Conservation (phyloP, 1,140 invertebrate species). For the Cardiocondyla obscurior region DNA sequence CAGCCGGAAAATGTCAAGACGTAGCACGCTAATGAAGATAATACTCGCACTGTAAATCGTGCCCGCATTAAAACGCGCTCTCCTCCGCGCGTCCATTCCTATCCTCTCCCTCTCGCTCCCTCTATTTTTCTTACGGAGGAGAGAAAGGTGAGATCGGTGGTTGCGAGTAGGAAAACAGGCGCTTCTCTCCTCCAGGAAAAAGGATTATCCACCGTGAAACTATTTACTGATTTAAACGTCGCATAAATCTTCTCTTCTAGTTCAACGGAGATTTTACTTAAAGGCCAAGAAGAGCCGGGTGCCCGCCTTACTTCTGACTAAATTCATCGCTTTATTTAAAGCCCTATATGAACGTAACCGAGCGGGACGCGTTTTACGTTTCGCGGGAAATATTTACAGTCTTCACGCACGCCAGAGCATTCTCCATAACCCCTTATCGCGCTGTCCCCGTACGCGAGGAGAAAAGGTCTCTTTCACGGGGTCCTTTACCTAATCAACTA, state of each 20-base stretch:
- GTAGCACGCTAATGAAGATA: conserved; percentile 49
- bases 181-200: conserved; percentile 40
- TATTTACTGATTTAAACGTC: conserved; percentile 70
- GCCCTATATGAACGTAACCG: conserved; percentile 30
- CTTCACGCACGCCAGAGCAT: conserved; percentile 61
- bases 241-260: conserved; percentile 63
- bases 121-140: not conserved
- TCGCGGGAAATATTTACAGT: conserved; percentile 60
- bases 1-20: conserved; percentile 41
- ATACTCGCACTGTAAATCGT: conserved; percentile 39
- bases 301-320: not conserved
- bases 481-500: conserved; percentile 51
- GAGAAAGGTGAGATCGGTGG: conserved; percentile 2
- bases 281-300: not conserved
- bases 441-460: not conserved
- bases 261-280: conserved; percentile 67
- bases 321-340: conserved; percentile 71
- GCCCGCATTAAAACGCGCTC: conserved; percentile 35
- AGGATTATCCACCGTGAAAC: conserved; percentile 60
- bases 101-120: not conserved
- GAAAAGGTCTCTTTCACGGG: not conserved
- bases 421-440: conserved; percentile 21
- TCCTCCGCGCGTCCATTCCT: not conserved
- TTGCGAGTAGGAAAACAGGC: conserved; percentile 37
- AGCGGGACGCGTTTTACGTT: conserved; percentile 41